Evolutionary conservation across 1,140 invertebrate genomes (phyloP), one percentile per base, ranked within the genome.

Genomic region (Drosophila azteca): DNA sequence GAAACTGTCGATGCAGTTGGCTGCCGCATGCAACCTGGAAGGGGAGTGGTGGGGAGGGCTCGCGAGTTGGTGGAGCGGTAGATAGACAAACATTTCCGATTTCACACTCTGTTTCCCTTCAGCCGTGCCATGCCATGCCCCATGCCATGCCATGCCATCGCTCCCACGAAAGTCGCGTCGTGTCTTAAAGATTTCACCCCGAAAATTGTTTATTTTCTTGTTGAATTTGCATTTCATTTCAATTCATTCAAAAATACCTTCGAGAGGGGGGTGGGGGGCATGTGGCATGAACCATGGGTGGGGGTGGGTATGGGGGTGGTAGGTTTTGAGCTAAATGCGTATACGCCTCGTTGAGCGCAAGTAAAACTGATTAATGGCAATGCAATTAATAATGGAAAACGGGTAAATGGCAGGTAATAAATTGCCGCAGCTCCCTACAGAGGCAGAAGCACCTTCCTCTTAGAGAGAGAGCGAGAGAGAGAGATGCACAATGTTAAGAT

Each of bases 401-500:
- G 82, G 35, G 82, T 78, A 87, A 85, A 82, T 85, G 81, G 82
- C 81, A 85, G 81, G 82, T 85, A 85, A 85, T 85, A 85, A 85
- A 85, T 85, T 82, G 74, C 72, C 72, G 49, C 48, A 49, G 44
- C 63, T 64, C 64, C 55, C 46, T 45, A 48, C 15, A 26, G 66
- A 68, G 66, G 50, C 59, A 43, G 9, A 9, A 15, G 39, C 58
- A 39, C 35, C 35, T 39, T 39, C 35, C 11, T 4, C 35, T 39
- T 39, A 13, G 9, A 11, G 11, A 39, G 29, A 31, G 29, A 31
- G 29, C 6, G 29, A 31, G 29, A 31, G 29, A 31, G 29, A 7
- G 8, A 20, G 17, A 20, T 20, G 17, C 17, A 20, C 17, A 20
- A 20, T 20, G 29, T 1, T 11, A 11, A 11, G 4, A 39, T 8